Evolutionary conservation across 2,113 vertebrate genomes (phyloP).

Genomic region (Microtus montanus): DNA sequence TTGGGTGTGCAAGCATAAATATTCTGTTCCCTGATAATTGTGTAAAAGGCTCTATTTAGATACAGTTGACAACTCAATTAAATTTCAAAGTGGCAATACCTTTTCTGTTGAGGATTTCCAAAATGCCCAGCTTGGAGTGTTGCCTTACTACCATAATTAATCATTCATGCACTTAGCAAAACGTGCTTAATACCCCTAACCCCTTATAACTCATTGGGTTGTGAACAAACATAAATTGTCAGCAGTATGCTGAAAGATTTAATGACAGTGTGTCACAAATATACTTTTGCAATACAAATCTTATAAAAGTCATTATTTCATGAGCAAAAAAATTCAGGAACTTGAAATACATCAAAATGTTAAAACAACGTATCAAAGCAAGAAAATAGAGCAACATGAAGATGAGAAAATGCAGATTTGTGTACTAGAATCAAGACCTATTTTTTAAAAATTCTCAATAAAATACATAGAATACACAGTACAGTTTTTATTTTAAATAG

Average conservation of each 20-base stretch:
- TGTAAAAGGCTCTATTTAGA: no score
- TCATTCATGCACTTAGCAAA: neutral
- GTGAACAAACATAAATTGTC: neutral
- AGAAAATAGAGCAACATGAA: neutral
- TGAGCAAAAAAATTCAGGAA: neutral
- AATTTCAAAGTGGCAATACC: no score
- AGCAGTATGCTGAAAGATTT: neutral
- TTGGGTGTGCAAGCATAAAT: no score
- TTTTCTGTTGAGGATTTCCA: no score
- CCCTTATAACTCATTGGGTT: neutral
- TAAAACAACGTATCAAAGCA: neutral
- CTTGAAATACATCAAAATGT: neutral
- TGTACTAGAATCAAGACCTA: neutral
- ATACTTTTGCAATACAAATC: neutral
- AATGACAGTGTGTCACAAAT: neutral
- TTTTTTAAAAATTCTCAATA: neutral
- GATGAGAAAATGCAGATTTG: neutral
- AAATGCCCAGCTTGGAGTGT: neutral
- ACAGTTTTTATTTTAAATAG: neutral
- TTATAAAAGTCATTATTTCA: neutral
- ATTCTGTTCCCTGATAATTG: no score
- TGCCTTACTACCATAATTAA: neutral
- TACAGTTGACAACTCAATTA: no score
- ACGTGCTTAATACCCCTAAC: neutral
- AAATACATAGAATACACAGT: neutral